A percentile compares a stretch with the other conserved stretches of the same genome.
phyloP scores from a whole-genome alignment of 2,797 vertebrate species.

The Cossypha heuglini region DNA sequence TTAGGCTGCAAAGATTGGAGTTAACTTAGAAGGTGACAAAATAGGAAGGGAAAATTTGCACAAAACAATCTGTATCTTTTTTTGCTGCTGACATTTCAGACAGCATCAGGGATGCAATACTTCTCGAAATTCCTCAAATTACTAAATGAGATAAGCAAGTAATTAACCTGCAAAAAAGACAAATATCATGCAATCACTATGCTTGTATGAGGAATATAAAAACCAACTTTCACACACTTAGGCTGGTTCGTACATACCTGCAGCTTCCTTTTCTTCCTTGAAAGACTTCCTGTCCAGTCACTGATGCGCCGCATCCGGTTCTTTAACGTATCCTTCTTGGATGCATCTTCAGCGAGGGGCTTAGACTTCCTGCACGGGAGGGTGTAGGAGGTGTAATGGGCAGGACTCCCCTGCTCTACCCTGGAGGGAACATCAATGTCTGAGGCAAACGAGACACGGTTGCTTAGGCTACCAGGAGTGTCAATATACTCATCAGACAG shows the following conservation, averaged over 20 bases:
- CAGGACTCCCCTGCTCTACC: slow-evolving; percentile 75
- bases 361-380: slow-evolving; percentile 88
- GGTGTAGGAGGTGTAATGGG: slow-evolving; percentile 87
- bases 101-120: not conserved
- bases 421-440: slow-evolving; percentile 83
- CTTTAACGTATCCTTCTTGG: slow-evolving; percentile 86
- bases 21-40: not conserved
- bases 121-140: not conserved
- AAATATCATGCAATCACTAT: not conserved
- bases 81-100: not conserved
- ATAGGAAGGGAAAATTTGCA: not conserved
- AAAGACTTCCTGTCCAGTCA: slow-evolving; percentile 94
- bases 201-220: not conserved
- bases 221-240: not conserved
- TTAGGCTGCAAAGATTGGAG: not conserved
- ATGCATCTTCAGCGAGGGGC: slow-evolving; percentile 70
- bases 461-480: slow-evolving; percentile 66
- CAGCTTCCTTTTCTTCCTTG: slow-evolving; percentile 88
- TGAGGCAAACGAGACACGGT: slow-evolving; percentile 85
- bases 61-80: fast-evolving
- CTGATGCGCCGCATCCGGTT: slow-evolving; percentile 89
- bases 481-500: slow-evolving; percentile 77
- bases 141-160: not conserved
- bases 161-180: not conserved
- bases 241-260: slow-evolving; percentile 76